These are phyloP conservation scores for Turnix velox DNA, from an alignment of 2,113 vertebrate genomes.

Conservation along the genomic window DNA sequence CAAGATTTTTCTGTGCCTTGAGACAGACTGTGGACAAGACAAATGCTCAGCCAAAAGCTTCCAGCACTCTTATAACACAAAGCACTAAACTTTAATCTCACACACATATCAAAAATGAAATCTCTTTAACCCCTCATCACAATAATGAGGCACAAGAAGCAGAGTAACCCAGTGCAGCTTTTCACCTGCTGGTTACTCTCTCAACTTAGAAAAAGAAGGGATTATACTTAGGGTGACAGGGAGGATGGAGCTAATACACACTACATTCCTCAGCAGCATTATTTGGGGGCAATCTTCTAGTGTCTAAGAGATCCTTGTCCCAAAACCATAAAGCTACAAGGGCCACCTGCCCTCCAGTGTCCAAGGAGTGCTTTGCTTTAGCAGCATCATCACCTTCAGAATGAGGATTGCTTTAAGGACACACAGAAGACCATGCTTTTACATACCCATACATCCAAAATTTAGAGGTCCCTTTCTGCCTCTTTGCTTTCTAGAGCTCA, in stretches of 20 bases:
- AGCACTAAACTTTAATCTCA: not conserved
- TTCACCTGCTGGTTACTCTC: not conserved
- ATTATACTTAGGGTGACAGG: fast-evolving
- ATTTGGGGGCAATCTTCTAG: not conserved
- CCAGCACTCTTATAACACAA: not conserved
- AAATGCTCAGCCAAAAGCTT: not conserved
- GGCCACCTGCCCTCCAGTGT: not conserved
- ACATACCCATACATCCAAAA: not conserved
- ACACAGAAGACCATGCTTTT: not conserved
- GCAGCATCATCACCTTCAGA: not conserved
- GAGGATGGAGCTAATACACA: not conserved
- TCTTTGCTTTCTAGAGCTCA: not conserved
- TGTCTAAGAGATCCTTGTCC: not conserved
- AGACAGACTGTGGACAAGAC: not conserved
- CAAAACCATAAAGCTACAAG: not conserved
- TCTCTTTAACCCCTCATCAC: not conserved
- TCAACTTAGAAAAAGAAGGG: not conserved
- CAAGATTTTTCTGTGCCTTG: not conserved
- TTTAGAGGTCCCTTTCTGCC: not conserved
- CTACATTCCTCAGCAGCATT: not conserved
- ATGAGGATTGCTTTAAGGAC: not conserved
- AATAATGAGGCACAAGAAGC: not conserved
- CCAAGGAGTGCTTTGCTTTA: not conserved
- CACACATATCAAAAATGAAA: not conserved
- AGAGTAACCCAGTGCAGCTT: not conserved